Evolutionary conservation across 1,140 invertebrate genomes (phyloP).

Genomic region (Asbolus verrucosus): DNA sequence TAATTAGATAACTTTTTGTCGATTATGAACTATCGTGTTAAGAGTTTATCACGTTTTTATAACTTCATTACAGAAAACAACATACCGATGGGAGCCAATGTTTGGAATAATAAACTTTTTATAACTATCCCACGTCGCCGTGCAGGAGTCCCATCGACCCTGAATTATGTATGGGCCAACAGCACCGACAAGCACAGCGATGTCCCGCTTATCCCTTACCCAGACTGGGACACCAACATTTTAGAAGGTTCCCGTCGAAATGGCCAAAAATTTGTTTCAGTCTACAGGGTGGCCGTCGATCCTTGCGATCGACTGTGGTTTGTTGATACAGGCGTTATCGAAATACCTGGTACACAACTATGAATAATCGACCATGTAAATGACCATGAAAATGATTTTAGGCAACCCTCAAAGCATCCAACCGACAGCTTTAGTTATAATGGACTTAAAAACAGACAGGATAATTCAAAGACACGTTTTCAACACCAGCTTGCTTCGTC

Average conservation of each 20-base stretch:
- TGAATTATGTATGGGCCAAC: slow-evolving; percentile 73
- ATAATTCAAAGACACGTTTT: slow-evolving; percentile 66
- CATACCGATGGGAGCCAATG: slow-evolving; percentile 77
- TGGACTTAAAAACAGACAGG: slow-evolving; percentile 72
- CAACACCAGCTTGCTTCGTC: slow-evolving; percentile 64
- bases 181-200: slow-evolving; percentile 62
- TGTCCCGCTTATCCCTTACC: slow-evolving; percentile 72
- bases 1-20: not conserved
- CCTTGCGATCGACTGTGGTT: slow-evolving; percentile 79
- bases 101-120: slow-evolving; percentile 76
- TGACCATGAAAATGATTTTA: slow-evolving; percentile 56
- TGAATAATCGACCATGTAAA: not conserved
- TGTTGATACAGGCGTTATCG: slow-evolving; percentile 76
- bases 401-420: slow-evolving; percentile 70
- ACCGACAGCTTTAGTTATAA: slow-evolving; percentile 73
- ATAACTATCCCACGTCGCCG: slow-evolving; percentile 78
- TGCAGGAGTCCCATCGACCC: slow-evolving; percentile 74
- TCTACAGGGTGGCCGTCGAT: slow-evolving; percentile 77
- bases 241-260: slow-evolving; percentile 68
- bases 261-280: slow-evolving; percentile 70
- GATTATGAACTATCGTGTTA: not conserved
- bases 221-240: slow-evolving; percentile 70
- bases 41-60: too few species aligned
- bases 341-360: slow-evolving; percentile 65
- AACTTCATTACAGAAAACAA: slow-evolving; percentile 71